A percentile compares a stretch with the other conserved stretches of the same genome.
These are phyloP conservation scores for Synergus itoensis DNA, from an alignment of 2,888 invertebrate genomes.

Conservation along the genomic window DNA sequence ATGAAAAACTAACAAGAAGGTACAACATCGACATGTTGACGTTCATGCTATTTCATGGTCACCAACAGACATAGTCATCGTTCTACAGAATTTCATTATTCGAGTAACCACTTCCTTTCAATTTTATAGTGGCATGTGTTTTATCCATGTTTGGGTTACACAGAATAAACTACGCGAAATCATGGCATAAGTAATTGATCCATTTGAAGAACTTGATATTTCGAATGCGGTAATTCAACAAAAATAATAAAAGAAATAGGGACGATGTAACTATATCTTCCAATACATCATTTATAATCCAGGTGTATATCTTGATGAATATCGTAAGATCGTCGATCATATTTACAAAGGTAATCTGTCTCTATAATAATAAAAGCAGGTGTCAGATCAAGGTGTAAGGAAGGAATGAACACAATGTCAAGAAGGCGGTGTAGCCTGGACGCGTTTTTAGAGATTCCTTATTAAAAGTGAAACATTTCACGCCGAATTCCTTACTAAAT, in stretches of 20 bases:
- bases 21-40: not conserved
- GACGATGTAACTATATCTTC: not conserved
- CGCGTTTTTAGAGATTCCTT: not conserved
- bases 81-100: not conserved
- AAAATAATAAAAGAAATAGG: not conserved
- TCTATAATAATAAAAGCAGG: not conserved
- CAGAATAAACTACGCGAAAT: not conserved
- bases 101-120: not conserved
- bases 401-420: not conserved
- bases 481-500: not conserved
- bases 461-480: not conserved
- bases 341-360: not conserved
- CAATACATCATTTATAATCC: slow-evolving; percentile 4
- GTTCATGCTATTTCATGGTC: not conserved
- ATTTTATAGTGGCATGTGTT: not conserved
- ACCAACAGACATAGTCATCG: not conserved
- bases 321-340: slow-evolving; percentile 1
- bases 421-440: not conserved
- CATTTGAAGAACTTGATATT: not conserved
- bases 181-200: not conserved
- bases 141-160: not conserved
- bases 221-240: not conserved
- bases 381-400: not conserved
- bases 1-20: not conserved
- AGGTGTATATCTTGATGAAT: not conserved